Evolutionary conservation across 2,797 vertebrate species (phyloP).

Genomic region (Avahi laniger): DNA sequence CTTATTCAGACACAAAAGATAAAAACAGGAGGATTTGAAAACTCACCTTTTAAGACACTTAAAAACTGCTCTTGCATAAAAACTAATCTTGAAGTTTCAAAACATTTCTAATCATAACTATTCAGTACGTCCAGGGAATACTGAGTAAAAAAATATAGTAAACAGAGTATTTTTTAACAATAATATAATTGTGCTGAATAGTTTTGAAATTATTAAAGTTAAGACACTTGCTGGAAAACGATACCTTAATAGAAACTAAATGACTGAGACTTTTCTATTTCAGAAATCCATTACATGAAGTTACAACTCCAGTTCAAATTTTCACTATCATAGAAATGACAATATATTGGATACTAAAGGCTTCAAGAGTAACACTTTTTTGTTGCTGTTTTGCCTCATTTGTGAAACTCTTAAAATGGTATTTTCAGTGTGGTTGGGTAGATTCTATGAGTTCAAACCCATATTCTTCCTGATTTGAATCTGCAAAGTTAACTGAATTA

Average conservation of each 20-base stretch:
- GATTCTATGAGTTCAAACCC: not conserved
- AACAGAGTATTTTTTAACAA: not conserved
- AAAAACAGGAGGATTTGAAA: not conserved
- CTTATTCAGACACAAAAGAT: not conserved
- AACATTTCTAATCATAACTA: conserved; percentile 5
- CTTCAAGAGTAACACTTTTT: not conserved
- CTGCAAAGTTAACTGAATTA: not conserved
- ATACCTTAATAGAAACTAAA: not conserved
- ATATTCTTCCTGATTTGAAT: not conserved
- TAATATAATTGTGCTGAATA: not conserved
- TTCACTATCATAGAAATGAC: not conserved
- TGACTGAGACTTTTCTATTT: not conserved
- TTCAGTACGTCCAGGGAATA: not conserved
- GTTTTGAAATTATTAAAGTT: conserved; percentile 3
- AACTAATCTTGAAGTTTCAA: not conserved
- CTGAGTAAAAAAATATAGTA: not conserved
- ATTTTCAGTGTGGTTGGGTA: not conserved
- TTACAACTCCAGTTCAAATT: not conserved
- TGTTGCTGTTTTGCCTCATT: not conserved
- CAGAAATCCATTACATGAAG: not conserved
- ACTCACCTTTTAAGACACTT: not conserved
- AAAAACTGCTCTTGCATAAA: not conserved
- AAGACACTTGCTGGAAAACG: not conserved
- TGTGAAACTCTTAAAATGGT: not conserved
- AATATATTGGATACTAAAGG: not conserved